Conservation (phyloP, 2,888 invertebrate genomes). For the Antitype chi region DNA sequence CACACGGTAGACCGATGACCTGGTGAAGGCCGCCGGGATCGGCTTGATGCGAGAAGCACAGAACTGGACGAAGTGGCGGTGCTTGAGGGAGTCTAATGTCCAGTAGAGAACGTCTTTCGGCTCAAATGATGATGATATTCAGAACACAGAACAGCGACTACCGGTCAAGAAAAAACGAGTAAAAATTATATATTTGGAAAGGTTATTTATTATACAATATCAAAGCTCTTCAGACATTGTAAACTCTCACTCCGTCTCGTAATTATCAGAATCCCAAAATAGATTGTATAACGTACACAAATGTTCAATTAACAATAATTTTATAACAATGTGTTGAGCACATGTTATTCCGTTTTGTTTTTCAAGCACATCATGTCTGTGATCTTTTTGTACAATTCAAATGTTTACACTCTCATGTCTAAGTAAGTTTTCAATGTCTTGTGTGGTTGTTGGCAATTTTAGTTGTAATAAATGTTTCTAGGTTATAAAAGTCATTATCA, state of each 20-base stretch:
- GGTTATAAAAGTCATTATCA: too few species aligned
- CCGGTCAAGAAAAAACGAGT: not conserved
- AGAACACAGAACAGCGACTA: not conserved
- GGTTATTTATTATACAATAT: slow-evolving; percentile 27
- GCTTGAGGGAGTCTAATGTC: too few species aligned
- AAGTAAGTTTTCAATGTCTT: not conserved
- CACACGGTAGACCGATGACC: too few species aligned
- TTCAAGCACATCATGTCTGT: slow-evolving; percentile 31
- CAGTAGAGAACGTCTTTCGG: too few species aligned
- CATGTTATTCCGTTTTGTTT: slow-evolving; percentile 52
- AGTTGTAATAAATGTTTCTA: not conserved
- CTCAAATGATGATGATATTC: too few species aligned
- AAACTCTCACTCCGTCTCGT: slow-evolving; percentile 40
- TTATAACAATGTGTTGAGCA: slow-evolving; percentile 57
- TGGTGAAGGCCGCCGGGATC: too few species aligned
- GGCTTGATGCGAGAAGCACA: too few species aligned
- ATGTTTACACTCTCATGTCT: slow-evolving; percentile 10
- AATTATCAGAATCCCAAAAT: slow-evolving; percentile 51
- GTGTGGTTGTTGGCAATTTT: not conserved
- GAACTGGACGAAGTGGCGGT: too few species aligned
- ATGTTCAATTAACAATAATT: slow-evolving; percentile 56
- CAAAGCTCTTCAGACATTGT: slow-evolving; percentile 4
- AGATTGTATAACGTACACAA: slow-evolving; percentile 44
- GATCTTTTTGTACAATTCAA: slow-evolving; percentile 50
- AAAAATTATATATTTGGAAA: not conserved